Conservation (phyloP, 2,888 invertebrate species). For the Tigriopus californicus region DNA sequence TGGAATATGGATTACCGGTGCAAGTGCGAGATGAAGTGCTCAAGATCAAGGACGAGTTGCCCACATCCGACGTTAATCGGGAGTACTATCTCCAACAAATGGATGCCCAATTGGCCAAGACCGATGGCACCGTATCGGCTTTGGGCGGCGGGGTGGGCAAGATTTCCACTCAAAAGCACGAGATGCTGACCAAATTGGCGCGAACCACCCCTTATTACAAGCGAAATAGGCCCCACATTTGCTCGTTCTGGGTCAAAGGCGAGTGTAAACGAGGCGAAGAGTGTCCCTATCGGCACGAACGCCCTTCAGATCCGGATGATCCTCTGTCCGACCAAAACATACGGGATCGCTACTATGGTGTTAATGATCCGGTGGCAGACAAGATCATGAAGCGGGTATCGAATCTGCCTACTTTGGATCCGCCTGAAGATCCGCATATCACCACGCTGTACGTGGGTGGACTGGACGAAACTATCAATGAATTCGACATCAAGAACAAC, state of each 20-base stretch:
- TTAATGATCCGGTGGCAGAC: constrained; percentile 88
- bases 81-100: constrained; percentile 83
- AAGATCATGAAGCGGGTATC: constrained; percentile 73
- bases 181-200: constrained; percentile 66
- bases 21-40: constrained; percentile 79
- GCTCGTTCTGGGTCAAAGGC: constrained; percentile 96
- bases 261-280: constrained; percentile 90
- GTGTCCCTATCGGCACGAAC: constrained; percentile 87
- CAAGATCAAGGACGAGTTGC: constrained; percentile 72
- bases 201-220: constrained; percentile 87
- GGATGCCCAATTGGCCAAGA: constrained; percentile 32
- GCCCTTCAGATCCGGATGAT: constrained; percentile 91
- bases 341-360: constrained; percentile 74
- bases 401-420: constrained; percentile 80
- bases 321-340: constrained; percentile 90
- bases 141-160: constrained; percentile 33
- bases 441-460: constrained; percentile 88
- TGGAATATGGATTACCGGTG: constrained; percentile 73
- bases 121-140: constrained; percentile 17
- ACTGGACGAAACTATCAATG: constrained; percentile 17
- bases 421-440: constrained; percentile 86
- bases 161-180: constrained; percentile 49
- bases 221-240: constrained; percentile 81
- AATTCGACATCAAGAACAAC: constrained; percentile 45
- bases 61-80: constrained; percentile 82